These are phyloP conservation scores for Atherinomorus stipes DNA, from an alignment of 2,113 vertebrate species.

Conservation along the genomic window DNA sequence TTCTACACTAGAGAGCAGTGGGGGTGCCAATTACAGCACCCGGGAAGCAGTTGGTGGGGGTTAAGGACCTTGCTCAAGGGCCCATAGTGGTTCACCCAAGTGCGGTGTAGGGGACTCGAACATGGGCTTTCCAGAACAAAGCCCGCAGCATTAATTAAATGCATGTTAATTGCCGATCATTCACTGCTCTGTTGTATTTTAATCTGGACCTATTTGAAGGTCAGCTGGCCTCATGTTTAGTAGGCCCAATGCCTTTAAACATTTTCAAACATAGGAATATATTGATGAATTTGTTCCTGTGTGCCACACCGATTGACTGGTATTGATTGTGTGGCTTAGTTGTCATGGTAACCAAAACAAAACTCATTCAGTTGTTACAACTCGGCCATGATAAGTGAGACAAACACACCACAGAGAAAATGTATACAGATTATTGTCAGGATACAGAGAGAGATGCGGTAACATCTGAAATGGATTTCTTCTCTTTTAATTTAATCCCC, in stretches of 20 bases:
- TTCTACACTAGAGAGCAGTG: too few species aligned
- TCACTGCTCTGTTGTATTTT: neutral
- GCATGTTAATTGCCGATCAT: neutral
- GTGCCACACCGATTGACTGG: conserved; percentile 48
- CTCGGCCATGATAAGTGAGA: conserved; percentile 7
- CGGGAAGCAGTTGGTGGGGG: too few species aligned
- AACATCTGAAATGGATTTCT: too few species aligned
- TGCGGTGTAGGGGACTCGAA: too few species aligned
- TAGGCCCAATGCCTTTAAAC: conserved; percentile 28
- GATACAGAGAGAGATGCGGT: neutral
- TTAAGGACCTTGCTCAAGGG: too few species aligned
- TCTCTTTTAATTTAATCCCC: neutral
- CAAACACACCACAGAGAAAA: too few species aligned
- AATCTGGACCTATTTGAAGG: neutral
- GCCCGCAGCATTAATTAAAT: too few species aligned
- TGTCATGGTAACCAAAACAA: conserved; percentile 61
- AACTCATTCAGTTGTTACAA: conserved; percentile 38
- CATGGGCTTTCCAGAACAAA: too few species aligned
- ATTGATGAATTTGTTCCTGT: conserved; percentile 60
- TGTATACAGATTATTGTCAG: conserved; percentile 16
- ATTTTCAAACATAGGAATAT: conserved; percentile 26
- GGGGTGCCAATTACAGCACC: too few species aligned
- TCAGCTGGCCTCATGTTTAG: neutral
- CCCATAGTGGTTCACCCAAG: too few species aligned
- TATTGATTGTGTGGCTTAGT: conserved; percentile 64